Evolutionary conservation across 2,797 vertebrate species (phyloP).

Genomic region (Bovichtus variegatus): DNA sequence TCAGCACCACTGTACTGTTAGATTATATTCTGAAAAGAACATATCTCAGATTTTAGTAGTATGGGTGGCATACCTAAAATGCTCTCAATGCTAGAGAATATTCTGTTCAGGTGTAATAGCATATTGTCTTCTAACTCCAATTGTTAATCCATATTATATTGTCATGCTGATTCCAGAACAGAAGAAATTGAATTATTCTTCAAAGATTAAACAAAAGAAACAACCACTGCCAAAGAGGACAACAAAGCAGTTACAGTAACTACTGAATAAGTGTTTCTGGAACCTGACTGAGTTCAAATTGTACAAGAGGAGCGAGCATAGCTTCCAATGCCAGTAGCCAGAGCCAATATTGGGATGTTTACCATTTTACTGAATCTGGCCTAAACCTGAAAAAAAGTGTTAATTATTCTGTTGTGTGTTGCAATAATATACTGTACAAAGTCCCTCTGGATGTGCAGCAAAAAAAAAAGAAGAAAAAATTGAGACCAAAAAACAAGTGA

Average conservation of each 20-base stretch:
- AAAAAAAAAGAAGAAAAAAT: no score
- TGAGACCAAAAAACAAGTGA: neutral
- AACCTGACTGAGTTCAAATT: neutral
- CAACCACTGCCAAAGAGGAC: constrained; percentile 7
- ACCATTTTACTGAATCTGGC: neutral
- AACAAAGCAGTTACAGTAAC: constrained; percentile 9
- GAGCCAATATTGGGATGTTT: neutral
- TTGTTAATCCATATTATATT: neutral
- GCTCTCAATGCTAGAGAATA: neutral
- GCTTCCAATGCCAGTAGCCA: neutral
- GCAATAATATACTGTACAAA: neutral
- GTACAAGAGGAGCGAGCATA: neutral
- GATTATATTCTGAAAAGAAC: neutral
- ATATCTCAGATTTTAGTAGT: neutral
- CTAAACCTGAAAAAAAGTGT: neutral
- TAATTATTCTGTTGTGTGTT: constrained; percentile 8
- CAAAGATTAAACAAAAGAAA: constrained; percentile 12
- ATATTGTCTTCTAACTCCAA: neutral
- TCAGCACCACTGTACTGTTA: neutral
- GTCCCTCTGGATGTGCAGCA: neutral
- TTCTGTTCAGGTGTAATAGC: neutral
- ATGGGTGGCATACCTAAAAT: neutral
- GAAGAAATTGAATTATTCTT: neutral
- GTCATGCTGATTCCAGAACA: neutral
- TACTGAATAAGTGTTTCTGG: constrained; percentile 4